Conservation (phyloP, 2,797 vertebrate genomes). For the Phoeniculus purpureus region DNA sequence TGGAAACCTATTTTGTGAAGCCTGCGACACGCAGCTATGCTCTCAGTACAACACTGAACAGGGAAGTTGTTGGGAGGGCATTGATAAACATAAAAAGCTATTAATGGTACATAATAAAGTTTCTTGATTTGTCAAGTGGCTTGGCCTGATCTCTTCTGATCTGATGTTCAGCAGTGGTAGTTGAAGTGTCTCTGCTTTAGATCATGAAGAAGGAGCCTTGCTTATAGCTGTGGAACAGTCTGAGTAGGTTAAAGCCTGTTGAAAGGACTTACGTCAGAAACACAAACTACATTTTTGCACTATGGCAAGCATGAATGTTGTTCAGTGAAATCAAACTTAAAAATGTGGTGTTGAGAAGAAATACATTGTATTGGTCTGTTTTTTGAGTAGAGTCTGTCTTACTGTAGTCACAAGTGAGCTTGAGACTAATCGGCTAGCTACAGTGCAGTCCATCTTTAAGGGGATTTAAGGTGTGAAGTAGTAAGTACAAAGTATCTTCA, state of each 20-base stretch:
- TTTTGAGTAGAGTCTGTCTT: not conserved
- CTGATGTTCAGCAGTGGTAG: not conserved
- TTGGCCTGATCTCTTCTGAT: not conserved
- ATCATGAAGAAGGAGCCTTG: not conserved
- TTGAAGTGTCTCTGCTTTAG: not conserved
- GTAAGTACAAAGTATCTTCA: not conserved
- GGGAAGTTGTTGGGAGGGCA: not conserved
- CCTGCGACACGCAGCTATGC: not conserved
- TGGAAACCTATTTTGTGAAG: not conserved
- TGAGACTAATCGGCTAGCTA: not conserved
- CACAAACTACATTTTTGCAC: not conserved
- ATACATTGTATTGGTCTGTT: not conserved
- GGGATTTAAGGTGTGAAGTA: not conserved
- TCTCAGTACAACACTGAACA: not conserved
- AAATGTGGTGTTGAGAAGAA: not conserved
- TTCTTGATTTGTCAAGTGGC: not conserved
- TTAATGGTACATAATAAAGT: not conserved
- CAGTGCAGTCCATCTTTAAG: rapidly evolving
- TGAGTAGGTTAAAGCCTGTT: not conserved
- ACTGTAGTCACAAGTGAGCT: not conserved
- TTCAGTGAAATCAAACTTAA: not conserved
- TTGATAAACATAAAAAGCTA: not conserved
- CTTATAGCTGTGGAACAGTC: not conserved
- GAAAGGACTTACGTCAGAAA: not conserved
- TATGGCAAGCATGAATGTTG: not conserved